phyloP scores from a whole-genome alignment of 2,113 vertebrate genomes.

The Sakesphorus luctuosus region DNA sequence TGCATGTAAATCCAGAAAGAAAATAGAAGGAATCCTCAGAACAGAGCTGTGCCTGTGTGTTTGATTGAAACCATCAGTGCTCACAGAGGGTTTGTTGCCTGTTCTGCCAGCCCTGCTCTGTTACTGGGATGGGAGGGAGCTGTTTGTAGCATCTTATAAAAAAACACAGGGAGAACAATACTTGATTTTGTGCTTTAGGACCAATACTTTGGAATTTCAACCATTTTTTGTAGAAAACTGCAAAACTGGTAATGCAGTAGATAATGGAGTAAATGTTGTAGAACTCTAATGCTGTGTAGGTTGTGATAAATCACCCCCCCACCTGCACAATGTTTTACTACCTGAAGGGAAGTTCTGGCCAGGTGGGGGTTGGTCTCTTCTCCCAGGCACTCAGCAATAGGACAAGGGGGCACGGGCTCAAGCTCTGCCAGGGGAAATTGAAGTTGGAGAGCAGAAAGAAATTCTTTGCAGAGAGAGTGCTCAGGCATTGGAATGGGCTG shows the following conservation, averaged over 20 bases:
- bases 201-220: background rate
- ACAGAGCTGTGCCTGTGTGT: background rate
- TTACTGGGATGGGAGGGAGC: background rate
- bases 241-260: background rate
- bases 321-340: background rate
- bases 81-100: background rate
- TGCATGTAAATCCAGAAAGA: background rate
- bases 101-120: background rate
- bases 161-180: background rate
- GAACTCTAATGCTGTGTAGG: background rate
- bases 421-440: too few relatives aligned
- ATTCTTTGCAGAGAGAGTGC: too few relatives aligned
- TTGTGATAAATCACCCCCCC: rapidly evolving
- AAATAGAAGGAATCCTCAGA: background rate
- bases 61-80: background rate
- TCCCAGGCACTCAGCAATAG: too few relatives aligned
- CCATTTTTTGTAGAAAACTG: background rate
- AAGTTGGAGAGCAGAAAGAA: too few relatives aligned
- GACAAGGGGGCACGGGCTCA: too few relatives aligned
- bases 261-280: background rate
- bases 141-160: background rate
- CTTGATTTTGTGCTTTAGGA: background rate
- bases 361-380: too few relatives aligned
- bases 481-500: too few relatives aligned
- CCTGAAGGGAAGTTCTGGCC: too few relatives aligned